phyloP scores from a whole-genome alignment of 2,113 vertebrate genomes.

The Ahaetulla prasina region DNA sequence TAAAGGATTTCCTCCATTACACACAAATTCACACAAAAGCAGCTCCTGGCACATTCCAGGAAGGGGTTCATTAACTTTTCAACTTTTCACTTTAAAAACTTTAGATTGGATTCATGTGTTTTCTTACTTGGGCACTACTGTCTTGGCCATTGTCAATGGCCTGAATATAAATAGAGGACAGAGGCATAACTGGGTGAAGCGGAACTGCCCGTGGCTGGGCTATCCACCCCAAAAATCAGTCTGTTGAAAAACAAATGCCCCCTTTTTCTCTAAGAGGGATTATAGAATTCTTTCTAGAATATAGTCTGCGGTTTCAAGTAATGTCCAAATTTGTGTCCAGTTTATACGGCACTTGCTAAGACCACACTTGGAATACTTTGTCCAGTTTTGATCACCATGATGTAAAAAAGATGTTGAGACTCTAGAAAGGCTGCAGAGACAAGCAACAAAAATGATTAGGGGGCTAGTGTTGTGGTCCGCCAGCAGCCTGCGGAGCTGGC shows the following conservation, averaged over 20 bases:
- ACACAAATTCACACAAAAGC: not conserved
- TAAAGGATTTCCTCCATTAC: not conserved
- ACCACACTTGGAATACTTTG: no score
- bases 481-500: no score
- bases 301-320: not conserved
- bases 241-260: not conserved
- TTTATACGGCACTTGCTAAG: no score
- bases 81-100: not conserved
- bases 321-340: not conserved
- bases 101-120: not conserved
- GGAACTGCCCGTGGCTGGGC: not conserved
- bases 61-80: not conserved
- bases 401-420: no score
- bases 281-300: not conserved
- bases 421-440: no score
- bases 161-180: not conserved
- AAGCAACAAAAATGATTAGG: no score
- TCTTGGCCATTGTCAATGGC: not conserved
- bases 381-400: no score
- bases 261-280: not conserved
- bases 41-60: not conserved
- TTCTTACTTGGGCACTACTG: not conserved
- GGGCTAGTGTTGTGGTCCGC: no score
- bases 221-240: not conserved
- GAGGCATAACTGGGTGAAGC: not conserved